A percentile compares a stretch with the other conserved stretches of the same genome.
phyloP scores from a whole-genome alignment of 2,888 invertebrate species.

The Amphipyra tragopoginis region DNA sequence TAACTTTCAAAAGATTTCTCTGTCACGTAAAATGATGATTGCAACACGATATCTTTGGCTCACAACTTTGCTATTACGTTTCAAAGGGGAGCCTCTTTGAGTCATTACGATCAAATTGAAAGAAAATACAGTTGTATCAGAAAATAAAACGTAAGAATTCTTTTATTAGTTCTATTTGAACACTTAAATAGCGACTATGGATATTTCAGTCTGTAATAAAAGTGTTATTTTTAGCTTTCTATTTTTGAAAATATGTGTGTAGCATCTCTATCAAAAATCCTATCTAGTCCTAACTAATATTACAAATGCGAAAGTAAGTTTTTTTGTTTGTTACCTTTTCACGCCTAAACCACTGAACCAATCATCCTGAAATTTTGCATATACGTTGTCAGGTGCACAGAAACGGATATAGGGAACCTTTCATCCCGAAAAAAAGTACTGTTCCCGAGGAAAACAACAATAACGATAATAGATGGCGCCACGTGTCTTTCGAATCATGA shows the following conservation, averaged over 20 bases:
- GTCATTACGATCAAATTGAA: constrained; percentile 10
- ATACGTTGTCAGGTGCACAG: too few species aligned
- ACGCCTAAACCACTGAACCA: too few species aligned
- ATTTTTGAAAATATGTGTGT: neutral
- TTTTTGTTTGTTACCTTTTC: too few species aligned
- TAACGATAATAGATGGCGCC: too few species aligned
- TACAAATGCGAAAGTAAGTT: too few species aligned
- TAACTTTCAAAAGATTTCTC: neutral
- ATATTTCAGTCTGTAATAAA: neutral
- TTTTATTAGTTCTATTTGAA: constrained; percentile 2
- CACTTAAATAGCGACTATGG: neutral
- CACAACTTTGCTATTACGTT: constrained; percentile 6
- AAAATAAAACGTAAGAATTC: neutral
- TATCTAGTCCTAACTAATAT: too few species aligned
- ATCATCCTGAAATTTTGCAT: too few species aligned
- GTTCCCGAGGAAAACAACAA: too few species aligned
- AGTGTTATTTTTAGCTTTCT: neutral
- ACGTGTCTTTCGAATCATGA: too few species aligned
- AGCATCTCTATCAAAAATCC: too few species aligned
- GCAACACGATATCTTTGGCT: constrained; percentile 3
- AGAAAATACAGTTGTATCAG: neutral
- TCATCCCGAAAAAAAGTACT: too few species aligned
- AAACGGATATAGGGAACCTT: too few species aligned
- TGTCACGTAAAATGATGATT: constrained; percentile 8
- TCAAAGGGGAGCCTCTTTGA: neutral